phyloP scores from a whole-genome alignment of 2,797 vertebrate species.

The Gadopsis bispinosus region DNA sequence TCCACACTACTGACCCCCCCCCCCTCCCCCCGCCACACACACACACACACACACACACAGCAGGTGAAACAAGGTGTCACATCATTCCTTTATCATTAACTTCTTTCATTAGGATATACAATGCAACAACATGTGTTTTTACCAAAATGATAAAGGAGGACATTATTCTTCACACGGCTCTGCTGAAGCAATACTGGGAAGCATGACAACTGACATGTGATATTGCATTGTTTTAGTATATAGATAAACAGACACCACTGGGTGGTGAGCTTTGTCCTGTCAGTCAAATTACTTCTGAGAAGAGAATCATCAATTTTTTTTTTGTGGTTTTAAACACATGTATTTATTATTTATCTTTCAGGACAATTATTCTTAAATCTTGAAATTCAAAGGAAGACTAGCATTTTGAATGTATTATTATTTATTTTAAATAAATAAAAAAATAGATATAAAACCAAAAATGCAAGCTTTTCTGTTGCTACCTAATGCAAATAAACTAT shows the following conservation, averaged over 20 bases:
- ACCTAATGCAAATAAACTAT: background rate
- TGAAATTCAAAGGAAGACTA: background rate
- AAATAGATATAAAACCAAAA: background rate
- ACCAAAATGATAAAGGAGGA: constrained; percentile 64
- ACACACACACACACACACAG: constrained; percentile 16
- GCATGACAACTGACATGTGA: constrained; percentile 43
- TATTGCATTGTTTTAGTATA: constrained; percentile 35
- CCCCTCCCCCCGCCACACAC: background rate
- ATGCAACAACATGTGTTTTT: constrained; percentile 63
- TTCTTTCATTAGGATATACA: constrained; percentile 69
- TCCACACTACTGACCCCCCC: background rate
- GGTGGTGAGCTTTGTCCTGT: constrained; percentile 17
- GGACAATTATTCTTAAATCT: background rate
- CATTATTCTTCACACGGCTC: constrained; percentile 33
- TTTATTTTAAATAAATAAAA: no score
- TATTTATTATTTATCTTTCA: background rate
- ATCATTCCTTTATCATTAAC: constrained; percentile 63
- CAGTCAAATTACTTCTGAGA: constrained; percentile 39
- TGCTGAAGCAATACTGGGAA: constrained; percentile 34
- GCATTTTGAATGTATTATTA: no score
- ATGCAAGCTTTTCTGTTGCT: background rate
- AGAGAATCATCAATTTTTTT: background rate
- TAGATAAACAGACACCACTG: constrained; percentile 33
- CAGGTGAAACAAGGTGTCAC: constrained; percentile 55
- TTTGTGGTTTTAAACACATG: background rate